phyloP scores from a whole-genome alignment of 2,888 invertebrate genomes.

The Tenthredo scrophulariae region DNA sequence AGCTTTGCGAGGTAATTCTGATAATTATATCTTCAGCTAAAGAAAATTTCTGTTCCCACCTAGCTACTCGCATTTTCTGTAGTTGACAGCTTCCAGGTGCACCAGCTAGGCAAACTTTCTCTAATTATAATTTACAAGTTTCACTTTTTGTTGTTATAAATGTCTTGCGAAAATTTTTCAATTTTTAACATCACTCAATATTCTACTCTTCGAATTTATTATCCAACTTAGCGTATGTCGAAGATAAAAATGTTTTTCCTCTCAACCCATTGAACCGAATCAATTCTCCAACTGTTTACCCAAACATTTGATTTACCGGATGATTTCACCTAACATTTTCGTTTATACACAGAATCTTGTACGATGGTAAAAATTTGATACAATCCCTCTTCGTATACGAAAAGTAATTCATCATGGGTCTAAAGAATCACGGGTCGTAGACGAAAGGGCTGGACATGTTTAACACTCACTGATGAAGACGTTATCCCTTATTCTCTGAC shows the following conservation, averaged over 20 bases:
- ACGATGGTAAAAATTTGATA: background rate
- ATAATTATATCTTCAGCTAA: background rate
- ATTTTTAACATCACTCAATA: background rate
- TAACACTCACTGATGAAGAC: slow-evolving; percentile 36
- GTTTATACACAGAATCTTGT: background rate
- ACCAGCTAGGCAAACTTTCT: background rate
- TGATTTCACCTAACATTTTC: slow-evolving; percentile 11
- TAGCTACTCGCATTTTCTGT: background rate
- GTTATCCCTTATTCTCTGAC: slow-evolving; percentile 15
- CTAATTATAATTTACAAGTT: slow-evolving; percentile 3
- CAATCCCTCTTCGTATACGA: background rate
- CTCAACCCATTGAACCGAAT: background rate
- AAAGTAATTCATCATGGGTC: background rate
- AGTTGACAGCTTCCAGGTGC: slow-evolving; percentile 9
- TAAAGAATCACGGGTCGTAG: slow-evolving; percentile 6
- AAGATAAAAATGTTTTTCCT: background rate
- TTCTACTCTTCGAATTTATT: background rate
- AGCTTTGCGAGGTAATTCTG: background rate
- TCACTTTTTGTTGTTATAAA: background rate
- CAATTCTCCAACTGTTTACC: background rate
- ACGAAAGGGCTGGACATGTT: background rate
- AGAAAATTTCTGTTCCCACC: background rate
- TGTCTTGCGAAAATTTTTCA: background rate
- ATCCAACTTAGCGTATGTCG: too few species aligned
- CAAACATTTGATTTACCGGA: background rate